Base-by-base conservation (phyloP, 1,140 invertebrate species). In the Dendrolimus kikuchii region DNA sequence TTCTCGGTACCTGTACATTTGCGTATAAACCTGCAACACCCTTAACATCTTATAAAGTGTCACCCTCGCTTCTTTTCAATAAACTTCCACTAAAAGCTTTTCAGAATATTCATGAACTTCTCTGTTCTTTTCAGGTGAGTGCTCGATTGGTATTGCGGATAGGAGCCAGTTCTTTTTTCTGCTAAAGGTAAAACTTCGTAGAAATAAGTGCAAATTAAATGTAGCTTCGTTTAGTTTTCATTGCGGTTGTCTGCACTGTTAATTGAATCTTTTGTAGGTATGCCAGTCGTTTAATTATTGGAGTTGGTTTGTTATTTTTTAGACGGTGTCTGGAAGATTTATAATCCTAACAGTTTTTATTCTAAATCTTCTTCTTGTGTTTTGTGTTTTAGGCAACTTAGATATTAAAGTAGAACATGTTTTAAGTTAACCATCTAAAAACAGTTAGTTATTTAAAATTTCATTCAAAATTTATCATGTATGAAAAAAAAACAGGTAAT, bases 51-150 rank as follows among this genome's bases (percentile, higher is more conserved):
- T 62, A 61, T 60, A 7, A 64, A 69, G 64, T 61, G 55, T 63
- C 59, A 59, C 60, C 53, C 55, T 49, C 53, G 59, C 67, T 73
- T 69, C 68, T 71, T 79, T 81, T 80, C 73, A 82, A 81, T 82
- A 79, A 81, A 81, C 68, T 81, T 79, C 68, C 54, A 69, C 71
- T 80, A 74, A 83, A 74, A 78, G 74, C 70, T 56, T 74, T 69
- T 66, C 63, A 66, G 81, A 85, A 81, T 85, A 85, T 85, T 85
- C 80, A 85, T 81, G 78, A 77, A 71, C 63, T 42, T 72, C 68
- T 81, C 72, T 74, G 65, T 79, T 75, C 74, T 77, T 79, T 85
- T 71, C 79, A 85, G 81, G 81, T 83, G 70, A 68, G 68, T 71
- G 68, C 77, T 76, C 68, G 67, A 75, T 71, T 70, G 70, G 59